phyloP scores from a whole-genome alignment of 2,113 vertebrate genomes.

The Rostratula benghalensis region DNA sequence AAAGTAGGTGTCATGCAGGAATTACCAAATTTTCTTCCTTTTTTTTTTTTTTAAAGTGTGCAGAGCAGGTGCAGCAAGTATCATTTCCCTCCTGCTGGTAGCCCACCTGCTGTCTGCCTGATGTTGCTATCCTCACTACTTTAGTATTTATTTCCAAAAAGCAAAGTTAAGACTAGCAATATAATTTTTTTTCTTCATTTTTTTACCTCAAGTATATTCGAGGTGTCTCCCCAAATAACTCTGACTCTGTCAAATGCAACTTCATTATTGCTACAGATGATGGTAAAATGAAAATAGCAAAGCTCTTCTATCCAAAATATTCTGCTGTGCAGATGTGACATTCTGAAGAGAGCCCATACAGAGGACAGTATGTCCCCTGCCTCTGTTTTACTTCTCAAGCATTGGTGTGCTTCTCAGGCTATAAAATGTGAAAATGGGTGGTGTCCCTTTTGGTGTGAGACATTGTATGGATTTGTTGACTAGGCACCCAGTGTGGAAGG shows the following conservation, averaged over 20 bases:
- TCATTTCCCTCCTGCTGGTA: conserved; percentile 59
- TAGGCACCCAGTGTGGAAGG: background rate
- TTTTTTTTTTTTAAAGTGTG: background rate
- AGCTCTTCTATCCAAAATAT: background rate
- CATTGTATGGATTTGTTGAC: background rate
- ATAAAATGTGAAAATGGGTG: background rate
- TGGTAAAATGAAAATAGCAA: background rate
- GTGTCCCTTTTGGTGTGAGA: background rate
- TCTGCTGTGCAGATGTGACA: background rate
- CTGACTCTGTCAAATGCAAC: background rate
- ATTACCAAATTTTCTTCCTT: background rate
- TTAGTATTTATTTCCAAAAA: conserved; percentile 38
- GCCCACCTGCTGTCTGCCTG: conserved; percentile 69
- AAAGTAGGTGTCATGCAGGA: background rate
- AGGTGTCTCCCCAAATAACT: background rate
- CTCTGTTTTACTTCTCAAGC: background rate
- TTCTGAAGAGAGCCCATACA: background rate
- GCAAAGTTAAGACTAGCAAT: conserved; percentile 17
- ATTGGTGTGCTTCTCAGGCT: background rate
- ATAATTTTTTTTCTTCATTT: background rate
- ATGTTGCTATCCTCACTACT: conserved; percentile 13
- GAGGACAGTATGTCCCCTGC: background rate
- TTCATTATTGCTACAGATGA: background rate
- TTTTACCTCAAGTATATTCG: background rate
- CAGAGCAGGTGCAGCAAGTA: conserved; percentile 54